Percentiles rank a stretch among this genome's conserved stretches.
Evolutionary conservation across 2,888 invertebrate species (phyloP).

Genomic region (Sympetrum striolatum): DNA sequence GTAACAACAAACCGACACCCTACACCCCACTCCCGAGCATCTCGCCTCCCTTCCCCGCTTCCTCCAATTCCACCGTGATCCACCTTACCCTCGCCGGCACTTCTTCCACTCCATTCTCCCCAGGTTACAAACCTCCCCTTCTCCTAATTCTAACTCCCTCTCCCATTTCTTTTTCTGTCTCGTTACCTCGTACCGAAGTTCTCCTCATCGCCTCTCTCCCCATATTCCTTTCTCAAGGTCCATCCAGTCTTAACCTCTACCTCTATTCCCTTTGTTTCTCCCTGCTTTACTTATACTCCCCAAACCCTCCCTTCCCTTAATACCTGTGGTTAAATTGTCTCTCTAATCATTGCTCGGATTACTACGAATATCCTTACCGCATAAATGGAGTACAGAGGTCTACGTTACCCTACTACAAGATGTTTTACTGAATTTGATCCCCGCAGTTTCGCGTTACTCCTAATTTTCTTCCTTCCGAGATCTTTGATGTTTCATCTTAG

Average conservation of each 20-base stretch:
- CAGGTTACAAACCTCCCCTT: neutral
- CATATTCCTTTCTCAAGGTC: neutral
- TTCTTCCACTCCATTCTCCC: slow-evolving; percentile 20
- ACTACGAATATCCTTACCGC: neutral
- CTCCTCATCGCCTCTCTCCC: neutral
- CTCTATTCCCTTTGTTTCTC: neutral
- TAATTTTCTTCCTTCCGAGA: neutral
- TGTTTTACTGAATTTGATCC: neutral
- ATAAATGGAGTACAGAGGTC: neutral
- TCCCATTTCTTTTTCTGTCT: neutral
- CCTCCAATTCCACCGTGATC: neutral
- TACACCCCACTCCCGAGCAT: neutral
- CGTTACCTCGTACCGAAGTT: neutral
- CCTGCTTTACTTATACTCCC: neutral
- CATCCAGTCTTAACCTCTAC: neutral
- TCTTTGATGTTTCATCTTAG: no score
- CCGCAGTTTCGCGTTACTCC: neutral
- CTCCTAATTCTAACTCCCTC: neutral
- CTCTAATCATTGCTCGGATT: neutral
- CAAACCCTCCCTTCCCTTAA: neutral
- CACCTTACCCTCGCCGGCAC: neutral
- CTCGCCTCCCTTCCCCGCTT: neutral
- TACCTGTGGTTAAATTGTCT: neutral
- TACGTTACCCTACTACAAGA: neutral
- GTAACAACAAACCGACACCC: neutral